phyloP scores from a whole-genome alignment of 2,888 invertebrate species.

The Drepana falcataria region DNA sequence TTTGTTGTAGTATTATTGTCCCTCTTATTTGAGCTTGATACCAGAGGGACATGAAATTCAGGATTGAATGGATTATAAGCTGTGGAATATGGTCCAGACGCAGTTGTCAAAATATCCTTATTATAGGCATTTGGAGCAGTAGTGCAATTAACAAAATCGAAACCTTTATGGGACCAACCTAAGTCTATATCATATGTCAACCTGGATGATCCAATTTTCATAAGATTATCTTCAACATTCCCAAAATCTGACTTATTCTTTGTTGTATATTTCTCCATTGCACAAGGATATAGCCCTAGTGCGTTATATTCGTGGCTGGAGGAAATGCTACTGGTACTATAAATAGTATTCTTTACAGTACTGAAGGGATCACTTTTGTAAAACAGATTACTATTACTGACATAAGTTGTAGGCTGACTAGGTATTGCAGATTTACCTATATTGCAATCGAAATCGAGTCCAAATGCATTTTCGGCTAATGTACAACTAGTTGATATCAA shows the following conservation, averaged over 20 bases:
- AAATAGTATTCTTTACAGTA: conserved; percentile 60
- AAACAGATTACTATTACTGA: conserved; percentile 55
- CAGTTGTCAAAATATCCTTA: conserved; percentile 62
- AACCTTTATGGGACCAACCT: conserved; percentile 72
- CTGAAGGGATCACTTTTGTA: conserved; percentile 67
- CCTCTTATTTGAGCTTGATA: conserved; percentile 55
- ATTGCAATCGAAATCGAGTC: conserved; percentile 65
- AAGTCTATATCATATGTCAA: conserved; percentile 71
- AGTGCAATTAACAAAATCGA: conserved; percentile 66
- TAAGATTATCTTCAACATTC: conserved; percentile 66
- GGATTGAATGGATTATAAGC: conserved; percentile 71
- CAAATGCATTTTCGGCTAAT: conserved; percentile 49
- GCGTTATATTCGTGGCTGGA: conserved; percentile 67
- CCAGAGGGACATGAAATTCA: conserved; percentile 66
- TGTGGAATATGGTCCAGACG: conserved; percentile 51
- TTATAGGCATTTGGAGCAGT: conserved; percentile 52
- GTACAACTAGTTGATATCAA: conserved; percentile 52
- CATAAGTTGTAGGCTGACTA: conserved; percentile 45
- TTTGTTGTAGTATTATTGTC: conserved; percentile 45
- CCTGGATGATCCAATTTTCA: conserved; percentile 69
- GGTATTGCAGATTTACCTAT: conserved; percentile 45
- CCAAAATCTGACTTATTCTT: conserved; percentile 64
- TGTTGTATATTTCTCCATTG: conserved; percentile 66
- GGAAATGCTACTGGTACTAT: conserved; percentile 67
- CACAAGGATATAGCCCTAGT: conserved; percentile 68